Evolutionary conservation across 2,888 invertebrate species (phyloP).

Genomic region (Metallyticus violacea): DNA sequence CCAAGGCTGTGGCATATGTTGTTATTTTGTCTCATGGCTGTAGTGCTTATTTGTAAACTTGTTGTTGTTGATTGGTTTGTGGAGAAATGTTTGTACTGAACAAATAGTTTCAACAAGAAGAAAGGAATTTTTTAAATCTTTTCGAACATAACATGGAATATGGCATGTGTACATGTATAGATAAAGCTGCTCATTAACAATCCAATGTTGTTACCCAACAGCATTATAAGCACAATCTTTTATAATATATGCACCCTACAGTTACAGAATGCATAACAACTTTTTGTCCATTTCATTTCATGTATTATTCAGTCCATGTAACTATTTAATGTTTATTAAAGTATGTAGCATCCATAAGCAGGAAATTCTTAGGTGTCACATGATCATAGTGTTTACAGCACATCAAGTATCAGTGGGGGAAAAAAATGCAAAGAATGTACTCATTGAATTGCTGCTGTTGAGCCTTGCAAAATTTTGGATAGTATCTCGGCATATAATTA

Average conservation of each 20-base stretch:
- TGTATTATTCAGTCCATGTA: not conserved
- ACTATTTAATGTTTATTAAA: not conserved
- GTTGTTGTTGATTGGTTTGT: slow-evolving; percentile 9
- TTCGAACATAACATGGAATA: not conserved
- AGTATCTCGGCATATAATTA: not conserved
- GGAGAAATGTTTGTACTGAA: not conserved
- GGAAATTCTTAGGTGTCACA: not conserved
- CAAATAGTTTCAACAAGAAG: not conserved
- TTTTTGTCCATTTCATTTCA: not conserved
- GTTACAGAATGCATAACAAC: not conserved
- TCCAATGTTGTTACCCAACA: not conserved
- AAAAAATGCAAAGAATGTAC: not conserved
- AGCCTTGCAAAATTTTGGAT: not conserved
- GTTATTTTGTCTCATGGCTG: slow-evolving; percentile 14
- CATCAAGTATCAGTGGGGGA: not conserved
- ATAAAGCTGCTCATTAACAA: not conserved
- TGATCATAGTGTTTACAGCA: not conserved
- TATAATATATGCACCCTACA: not conserved
- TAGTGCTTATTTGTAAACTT: slow-evolving; percentile 23
- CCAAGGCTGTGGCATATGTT: slow-evolving; percentile 19
- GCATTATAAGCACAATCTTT: not conserved
- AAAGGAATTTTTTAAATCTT: not conserved
- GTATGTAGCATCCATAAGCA: not conserved
- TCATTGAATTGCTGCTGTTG: not conserved
- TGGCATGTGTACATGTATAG: not conserved